Evolutionary conservation across 2,888 invertebrate genomes (phyloP), one percentile per base, ranked within the genome.

Genomic region (Osmoderma eremita): DNA sequence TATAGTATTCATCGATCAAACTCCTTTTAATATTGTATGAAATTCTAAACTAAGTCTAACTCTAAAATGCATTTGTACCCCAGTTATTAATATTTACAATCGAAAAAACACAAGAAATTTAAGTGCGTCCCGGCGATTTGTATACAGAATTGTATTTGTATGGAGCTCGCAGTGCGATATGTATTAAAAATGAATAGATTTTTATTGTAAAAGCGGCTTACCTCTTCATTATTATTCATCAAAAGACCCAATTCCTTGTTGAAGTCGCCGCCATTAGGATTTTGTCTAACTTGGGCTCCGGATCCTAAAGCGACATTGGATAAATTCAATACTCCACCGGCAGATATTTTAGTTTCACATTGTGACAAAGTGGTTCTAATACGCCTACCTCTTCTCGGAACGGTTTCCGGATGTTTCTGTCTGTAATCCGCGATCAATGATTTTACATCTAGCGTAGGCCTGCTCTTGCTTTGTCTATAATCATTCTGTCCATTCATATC

Each of bases 381-480:
- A 53, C 90, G 81, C 22, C 89, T 83, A 3, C 89, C 89, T 73
- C 91, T 85, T 72, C 91, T 82, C 0, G 91, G 91, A 0, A 90
- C 88, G 3, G 88, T 83, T 72, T 93, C 91, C 0, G 92, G 91
- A 81, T 92, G 91, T 71, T 90, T 84, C 71, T 91, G 90, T 71
- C 92, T 86, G 77, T 91, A 91, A 78, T 93, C 93, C 0, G 92
- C 92, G 76, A 92, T 92, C 65, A 93, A 91, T 3, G 92, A 91
- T 78, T 91, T 89, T 0, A 93, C 93, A 78, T 94, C 92, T 67
- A 92, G 88, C n/a, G 91, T 90, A 0, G 91, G 89, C 0, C 92
- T 90, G 0, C 90, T 84, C 0, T 91, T 86, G 0, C 83, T 84
- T 75, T 84, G 79, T 1, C 84, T 83, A 45, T 77, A 84, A 67